phyloP scores from a whole-genome alignment of 2,797 vertebrate species.

The Cottoperca gobio region DNA sequence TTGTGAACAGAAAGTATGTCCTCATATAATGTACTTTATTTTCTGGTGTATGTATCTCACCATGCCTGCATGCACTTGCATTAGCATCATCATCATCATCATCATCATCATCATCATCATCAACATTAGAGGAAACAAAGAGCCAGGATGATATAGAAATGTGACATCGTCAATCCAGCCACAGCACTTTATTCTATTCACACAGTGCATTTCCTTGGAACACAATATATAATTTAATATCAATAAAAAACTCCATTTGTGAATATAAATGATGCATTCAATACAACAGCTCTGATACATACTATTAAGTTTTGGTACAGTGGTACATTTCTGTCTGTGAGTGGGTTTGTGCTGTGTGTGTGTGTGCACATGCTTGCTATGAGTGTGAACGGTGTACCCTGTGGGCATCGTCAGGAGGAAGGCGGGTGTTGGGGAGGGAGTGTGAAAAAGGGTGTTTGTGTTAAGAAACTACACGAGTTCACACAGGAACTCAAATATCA shows the following conservation, averaged over 20 bases:
- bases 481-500: conserved; percentile 49
- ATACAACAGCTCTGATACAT: conserved; percentile 87
- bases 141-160: conserved; percentile 84
- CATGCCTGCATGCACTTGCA: conserved; percentile 6
- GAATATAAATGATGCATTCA: conserved; percentile 96
- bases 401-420: conserved; percentile 37
- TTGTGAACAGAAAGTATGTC: not conserved
- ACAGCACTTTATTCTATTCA: conserved; percentile 93
- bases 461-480: conserved; percentile 34
- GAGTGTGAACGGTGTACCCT: conserved; percentile 36
- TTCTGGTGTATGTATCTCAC: not conserved
- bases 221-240: conserved; percentile 90
- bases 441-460: conserved; percentile 41
- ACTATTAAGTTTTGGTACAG: conserved; percentile 93
- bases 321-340: conserved; percentile 75
- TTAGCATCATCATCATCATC: conserved; percentile 10
- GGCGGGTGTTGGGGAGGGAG: conserved; percentile 16
- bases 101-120: not conserved
- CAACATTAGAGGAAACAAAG: conserved; percentile 38
- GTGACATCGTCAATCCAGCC: conserved; percentile 90
- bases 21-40: conserved; percentile 15
- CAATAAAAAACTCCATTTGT: conserved; percentile 93
- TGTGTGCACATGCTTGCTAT: conserved; percentile 42
- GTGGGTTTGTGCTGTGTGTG: conserved; percentile 28
- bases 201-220: conserved; percentile 91